Evolutionary conservation across 2,888 invertebrate species (phyloP).

Genomic region (Tenthredo livida): DNA sequence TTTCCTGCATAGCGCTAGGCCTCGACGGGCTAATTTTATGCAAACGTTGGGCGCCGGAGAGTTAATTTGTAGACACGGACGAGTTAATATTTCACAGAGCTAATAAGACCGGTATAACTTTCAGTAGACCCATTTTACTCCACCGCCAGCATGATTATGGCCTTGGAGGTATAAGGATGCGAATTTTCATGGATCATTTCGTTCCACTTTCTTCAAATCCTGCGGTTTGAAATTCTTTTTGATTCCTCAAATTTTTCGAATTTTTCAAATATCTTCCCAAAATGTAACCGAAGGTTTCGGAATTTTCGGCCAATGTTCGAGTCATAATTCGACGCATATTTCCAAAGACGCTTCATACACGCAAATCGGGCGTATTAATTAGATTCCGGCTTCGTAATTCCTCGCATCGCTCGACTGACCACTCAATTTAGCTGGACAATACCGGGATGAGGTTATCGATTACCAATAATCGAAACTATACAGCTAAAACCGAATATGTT

Average conservation of each 20-base stretch:
- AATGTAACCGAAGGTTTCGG: not conserved
- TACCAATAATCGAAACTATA: conserved; percentile 22
- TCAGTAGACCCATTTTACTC: conserved; percentile 28
- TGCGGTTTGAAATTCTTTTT: not conserved
- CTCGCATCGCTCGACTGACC: conserved; percentile 58
- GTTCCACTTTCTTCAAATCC: too few species aligned
- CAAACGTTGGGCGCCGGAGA: conserved; percentile 47
- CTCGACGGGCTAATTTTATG: conserved; percentile 55
- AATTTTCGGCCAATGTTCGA: not conserved
- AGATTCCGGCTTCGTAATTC: conserved; percentile 69
- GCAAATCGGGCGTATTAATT: conserved; percentile 63
- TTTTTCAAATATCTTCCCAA: not conserved
- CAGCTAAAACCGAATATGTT: not conserved
- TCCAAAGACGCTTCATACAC: not conserved
- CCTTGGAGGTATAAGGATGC: not conserved
- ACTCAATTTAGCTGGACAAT: conserved; percentile 39
- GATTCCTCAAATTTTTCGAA: not conserved
- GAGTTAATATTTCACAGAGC: conserved; percentile 55
- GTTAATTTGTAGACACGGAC: conserved; percentile 55
- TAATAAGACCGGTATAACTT: conserved; percentile 52
- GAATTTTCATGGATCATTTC: not conserved
- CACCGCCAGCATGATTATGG: not conserved
- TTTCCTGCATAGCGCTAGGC: conserved; percentile 15
- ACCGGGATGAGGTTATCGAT: conserved; percentile 14
- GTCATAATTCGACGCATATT: conserved; percentile 16